These are phyloP conservation scores for Pangasius mekongensis DNA, from an alignment of 2,797 vertebrate species.

Conservation along the genomic window DNA sequence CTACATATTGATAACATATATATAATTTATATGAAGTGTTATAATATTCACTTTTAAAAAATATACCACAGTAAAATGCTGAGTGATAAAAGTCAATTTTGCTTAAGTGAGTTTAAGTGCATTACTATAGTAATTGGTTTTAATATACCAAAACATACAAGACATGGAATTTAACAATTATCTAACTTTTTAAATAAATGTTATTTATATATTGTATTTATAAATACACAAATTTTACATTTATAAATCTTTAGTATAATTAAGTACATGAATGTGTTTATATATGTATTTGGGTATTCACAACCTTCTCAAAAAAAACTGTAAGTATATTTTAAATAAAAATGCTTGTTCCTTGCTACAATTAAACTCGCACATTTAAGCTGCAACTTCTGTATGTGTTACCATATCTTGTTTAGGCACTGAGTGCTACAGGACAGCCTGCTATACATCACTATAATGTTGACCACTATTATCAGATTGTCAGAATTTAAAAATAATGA, in stretches of 20 bases:
- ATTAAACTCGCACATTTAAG: not conserved
- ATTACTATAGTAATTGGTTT: not conserved
- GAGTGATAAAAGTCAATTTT: not conserved
- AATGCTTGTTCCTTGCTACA: not conserved
- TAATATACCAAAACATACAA: not conserved
- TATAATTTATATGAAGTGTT: not conserved
- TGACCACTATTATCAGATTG: constrained; percentile 42
- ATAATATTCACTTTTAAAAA: not conserved
- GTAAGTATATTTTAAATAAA: not conserved
- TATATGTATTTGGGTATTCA: not conserved
- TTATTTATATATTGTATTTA: not conserved
- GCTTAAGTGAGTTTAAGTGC: not conserved
- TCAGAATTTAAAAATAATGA: constrained; percentile 43
- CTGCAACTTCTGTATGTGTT: not conserved
- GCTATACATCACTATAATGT: constrained; percentile 35
- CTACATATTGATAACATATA: not conserved
- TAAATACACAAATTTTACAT: not conserved
- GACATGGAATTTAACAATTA: no score
- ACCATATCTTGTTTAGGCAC: constrained; percentile 14
- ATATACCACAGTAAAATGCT: not conserved
- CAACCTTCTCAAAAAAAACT: not conserved
- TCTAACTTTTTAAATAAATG: no score
- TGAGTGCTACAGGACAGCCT: constrained; percentile 13
- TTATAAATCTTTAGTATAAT: not conserved
- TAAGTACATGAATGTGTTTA: not conserved